phyloP scores from a whole-genome alignment of 1,140 invertebrate genomes.

The Pseudachorutes palmiensis region DNA sequence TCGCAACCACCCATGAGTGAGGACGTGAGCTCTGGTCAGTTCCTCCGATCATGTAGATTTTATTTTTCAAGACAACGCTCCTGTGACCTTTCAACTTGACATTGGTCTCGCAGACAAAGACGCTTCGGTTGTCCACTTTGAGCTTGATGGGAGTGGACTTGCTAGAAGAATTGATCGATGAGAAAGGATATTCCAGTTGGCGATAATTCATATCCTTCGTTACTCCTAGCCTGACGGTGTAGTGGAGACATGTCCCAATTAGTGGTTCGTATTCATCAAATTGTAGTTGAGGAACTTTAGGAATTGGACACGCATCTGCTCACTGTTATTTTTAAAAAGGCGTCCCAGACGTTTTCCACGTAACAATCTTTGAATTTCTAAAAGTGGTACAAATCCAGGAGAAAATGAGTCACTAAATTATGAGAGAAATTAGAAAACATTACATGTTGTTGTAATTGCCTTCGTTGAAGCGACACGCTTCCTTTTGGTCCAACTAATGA shows the following conservation, averaged over 20 bases:
- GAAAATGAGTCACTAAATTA: too few relatives aligned
- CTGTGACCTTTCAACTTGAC: neutral
- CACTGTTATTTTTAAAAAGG: conserved; percentile 28
- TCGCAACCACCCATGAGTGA: conserved; percentile 17
- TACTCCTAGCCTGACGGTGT: conserved; percentile 30
- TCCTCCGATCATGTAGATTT: conserved; percentile 26
- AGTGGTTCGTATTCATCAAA: conserved; percentile 38
- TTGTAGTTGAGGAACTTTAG: conserved; percentile 11
- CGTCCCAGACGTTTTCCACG: conserved; percentile 34
- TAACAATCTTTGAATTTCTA: conserved; percentile 24
- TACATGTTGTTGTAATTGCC: conserved; percentile 28
- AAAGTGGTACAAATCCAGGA: too few relatives aligned
- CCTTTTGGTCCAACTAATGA: conserved; percentile 18
- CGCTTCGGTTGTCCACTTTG: neutral
- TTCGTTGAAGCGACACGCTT: conserved; percentile 16
- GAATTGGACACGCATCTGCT: conserved; percentile 5
- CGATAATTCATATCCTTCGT: neutral
- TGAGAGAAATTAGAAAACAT: too few relatives aligned
- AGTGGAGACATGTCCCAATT: conserved; percentile 36
- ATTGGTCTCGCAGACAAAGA: neutral
- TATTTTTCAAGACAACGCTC: conserved; percentile 3
- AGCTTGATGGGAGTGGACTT: neutral
- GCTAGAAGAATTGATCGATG: neutral
- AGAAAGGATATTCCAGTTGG: neutral
- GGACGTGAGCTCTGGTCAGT: conserved; percentile 22